phyloP scores from a whole-genome alignment of 2,113 vertebrate species.

The Melanocharis versteri region DNA sequence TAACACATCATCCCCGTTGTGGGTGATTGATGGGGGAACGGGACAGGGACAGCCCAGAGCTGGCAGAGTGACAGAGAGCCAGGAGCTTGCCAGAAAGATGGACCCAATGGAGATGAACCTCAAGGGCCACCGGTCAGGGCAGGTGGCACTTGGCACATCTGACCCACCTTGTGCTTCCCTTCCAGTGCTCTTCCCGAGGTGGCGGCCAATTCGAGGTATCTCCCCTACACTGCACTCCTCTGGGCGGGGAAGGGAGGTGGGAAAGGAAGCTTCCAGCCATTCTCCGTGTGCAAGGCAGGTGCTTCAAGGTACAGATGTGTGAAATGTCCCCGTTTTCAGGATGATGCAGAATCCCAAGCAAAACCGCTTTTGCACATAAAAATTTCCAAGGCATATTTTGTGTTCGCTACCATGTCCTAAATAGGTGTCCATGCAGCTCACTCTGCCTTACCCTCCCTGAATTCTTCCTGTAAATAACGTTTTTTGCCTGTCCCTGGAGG shows the following conservation, averaged over 20 bases:
- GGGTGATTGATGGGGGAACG: constrained; percentile 71
- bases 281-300: accelerated
- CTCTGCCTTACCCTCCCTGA: neutral
- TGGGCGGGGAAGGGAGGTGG: neutral
- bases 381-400: neutral
- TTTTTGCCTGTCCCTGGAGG: neutral
- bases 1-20: constrained; percentile 74
- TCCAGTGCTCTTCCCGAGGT: accelerated
- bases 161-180: neutral
- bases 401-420: accelerated
- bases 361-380: neutral
- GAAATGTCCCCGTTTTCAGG: neutral
- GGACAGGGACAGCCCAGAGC: constrained; percentile 64
- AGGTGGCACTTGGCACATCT: neutral
- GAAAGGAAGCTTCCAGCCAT: neutral
- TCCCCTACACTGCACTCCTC: accelerated
- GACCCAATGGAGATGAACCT: constrained; percentile 44
- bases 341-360: neutral
- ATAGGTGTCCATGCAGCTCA: neutral
- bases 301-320: neutral
- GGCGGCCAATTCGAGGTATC: neutral
- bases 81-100: constrained; percentile 42
- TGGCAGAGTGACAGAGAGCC: constrained; percentile 68
- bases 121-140: neutral
- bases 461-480: neutral